Evolutionary conservation across 2,797 vertebrate genomes (phyloP), one percentile per base, ranked within the genome.

Genomic region (Crax fasciolata): DNA sequence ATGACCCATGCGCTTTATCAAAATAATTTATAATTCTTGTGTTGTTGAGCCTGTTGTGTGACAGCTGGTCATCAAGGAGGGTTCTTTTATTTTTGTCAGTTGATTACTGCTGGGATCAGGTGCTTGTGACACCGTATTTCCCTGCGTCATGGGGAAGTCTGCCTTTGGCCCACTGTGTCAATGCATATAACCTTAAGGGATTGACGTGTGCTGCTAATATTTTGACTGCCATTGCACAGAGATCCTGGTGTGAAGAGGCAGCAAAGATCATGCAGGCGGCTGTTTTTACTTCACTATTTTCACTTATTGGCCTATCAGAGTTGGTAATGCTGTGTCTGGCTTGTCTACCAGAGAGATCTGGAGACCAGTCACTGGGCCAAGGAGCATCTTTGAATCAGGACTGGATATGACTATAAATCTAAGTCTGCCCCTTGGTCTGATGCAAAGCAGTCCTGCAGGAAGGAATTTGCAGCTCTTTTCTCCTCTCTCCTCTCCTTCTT

Each of bases 41-140:
- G 20, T 10, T 71, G 39, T 73, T 90, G 68, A 59, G 51, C 18
- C n/a, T 16, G 13, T 32, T 66, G 20, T 51, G 11, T 44, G 57
- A 77, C 3, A 6, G 27, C 44, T 65, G 52, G 13, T 57, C 30
- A 74, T 35, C 38, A 49, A 71, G 19, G 30, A 23, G 5, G 59
- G 91, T 89, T n/a, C 28, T 13, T 48, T 39, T 35, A 35, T 46
- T 59, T 73, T 65, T 80, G 38, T 25, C 43, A 63, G 3, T 55
- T 71, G 71, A 44, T 95, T 84, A 72, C 38, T 57, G 59, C 28
- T 86, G 30, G 57, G 68, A 67, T 80, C 38, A 72, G 63, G n/a
- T 32, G 70, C 49, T 88, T 30, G 20, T 65, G 66, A 24, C 61
- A 48, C 39, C 27, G 55, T 54, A 41, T 59, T 93, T 91, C 41